Evolutionary conservation across 2,113 vertebrate species (phyloP), one percentile per base, ranked within the genome.

Genomic region (Piaya cayana): DNA sequence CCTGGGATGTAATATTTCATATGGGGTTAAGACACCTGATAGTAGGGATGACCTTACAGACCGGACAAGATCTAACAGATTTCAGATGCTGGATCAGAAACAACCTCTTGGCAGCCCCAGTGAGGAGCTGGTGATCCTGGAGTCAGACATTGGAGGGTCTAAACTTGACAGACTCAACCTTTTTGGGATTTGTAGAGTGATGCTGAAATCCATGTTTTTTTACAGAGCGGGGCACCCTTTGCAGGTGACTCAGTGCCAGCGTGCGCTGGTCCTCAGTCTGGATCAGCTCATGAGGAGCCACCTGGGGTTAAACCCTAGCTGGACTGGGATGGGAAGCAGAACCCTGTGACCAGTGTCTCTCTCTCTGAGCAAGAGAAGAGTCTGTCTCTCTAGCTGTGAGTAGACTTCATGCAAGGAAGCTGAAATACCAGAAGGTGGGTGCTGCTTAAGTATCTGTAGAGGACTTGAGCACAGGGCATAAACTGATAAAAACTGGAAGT

Each of bases 21-120:
- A 18, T 27, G 53, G 30, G 50, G 10, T 60, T 52, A 34, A 83
- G 60, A 10, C 22, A 45, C 43, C 30, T 53, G 8, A 7, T 59
- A 13, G 7, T 17, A 14, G 43, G 19, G 72, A 4, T 60, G 45
- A 25, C 15, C 37, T 56, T 80, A 42, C 50, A 55, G 25, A 19
- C 2, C 42, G 60, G 47, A 6, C 11, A 56, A 80, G 29, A 7
- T 8, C 6, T 55, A 22, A 12, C 6, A n/a, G 25, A 11, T 26
- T 76, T 76, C 58, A 69, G n/a, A 0, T 52, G 42, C 45, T 81
- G 49, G 29, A 19, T 55, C 13, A 82, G 70, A 76, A 19, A 12
- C 3, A 25, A 1, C 5, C 21, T 82, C 4, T 21, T 72, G 22
- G 27, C 7, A 65, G 47, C 34, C 9, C 5, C 0, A 0, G 3